Percentiles rank a stretch among this genome's conserved stretches.
Evolutionary conservation across 2,113 vertebrate genomes (phyloP).

Genomic region (Coracopsis vasa): DNA sequence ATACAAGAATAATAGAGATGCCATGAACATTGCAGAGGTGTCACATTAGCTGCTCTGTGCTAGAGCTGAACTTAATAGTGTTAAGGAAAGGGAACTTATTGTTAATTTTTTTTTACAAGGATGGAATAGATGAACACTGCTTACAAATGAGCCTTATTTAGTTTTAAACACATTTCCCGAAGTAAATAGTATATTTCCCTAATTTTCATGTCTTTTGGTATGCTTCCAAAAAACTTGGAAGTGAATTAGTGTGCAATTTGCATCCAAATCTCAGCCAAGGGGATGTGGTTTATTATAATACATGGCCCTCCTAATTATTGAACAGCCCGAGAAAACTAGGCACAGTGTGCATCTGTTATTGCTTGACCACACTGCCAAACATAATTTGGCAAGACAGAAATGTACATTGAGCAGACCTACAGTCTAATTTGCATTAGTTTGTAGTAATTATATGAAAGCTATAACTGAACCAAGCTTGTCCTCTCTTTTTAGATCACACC

Average conservation of each 20-base stretch:
- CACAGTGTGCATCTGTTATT: constrained; percentile 82
- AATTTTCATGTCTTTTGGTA: constrained; percentile 84
- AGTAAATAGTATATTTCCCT: constrained; percentile 81
- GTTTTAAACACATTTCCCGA: constrained; percentile 77
- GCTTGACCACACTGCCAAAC: constrained; percentile 87
- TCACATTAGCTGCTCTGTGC: constrained; percentile 52
- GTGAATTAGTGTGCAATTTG: constrained; percentile 86
- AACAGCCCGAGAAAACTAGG: constrained; percentile 87
- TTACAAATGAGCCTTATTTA: constrained; percentile 75
- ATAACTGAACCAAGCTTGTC: constrained; percentile 77
- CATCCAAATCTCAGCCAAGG: constrained; percentile 87
- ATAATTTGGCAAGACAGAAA: constrained; percentile 81
- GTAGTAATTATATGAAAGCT: constrained; percentile 81
- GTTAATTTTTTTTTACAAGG: constrained; percentile 67
- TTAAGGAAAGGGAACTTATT: constrained; percentile 62
- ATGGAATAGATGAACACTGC: constrained; percentile 60
- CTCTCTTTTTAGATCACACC: constrained; percentile 76
- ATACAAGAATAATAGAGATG: constrained; percentile 57
- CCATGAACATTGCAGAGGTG: constrained; percentile 62
- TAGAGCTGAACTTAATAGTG: constrained; percentile 41
- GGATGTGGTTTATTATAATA: constrained; percentile 94
- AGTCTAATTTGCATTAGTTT: constrained; percentile 81
- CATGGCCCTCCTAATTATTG: constrained; percentile 86
- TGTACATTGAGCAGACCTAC: constrained; percentile 87
- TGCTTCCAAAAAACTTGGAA: constrained; percentile 82